A percentile compares a stretch with the other conserved stretches of the same genome.
These are phyloP conservation scores for Augochlora pura DNA, from an alignment of 1,140 invertebrate genomes.

Conservation along the genomic window DNA sequence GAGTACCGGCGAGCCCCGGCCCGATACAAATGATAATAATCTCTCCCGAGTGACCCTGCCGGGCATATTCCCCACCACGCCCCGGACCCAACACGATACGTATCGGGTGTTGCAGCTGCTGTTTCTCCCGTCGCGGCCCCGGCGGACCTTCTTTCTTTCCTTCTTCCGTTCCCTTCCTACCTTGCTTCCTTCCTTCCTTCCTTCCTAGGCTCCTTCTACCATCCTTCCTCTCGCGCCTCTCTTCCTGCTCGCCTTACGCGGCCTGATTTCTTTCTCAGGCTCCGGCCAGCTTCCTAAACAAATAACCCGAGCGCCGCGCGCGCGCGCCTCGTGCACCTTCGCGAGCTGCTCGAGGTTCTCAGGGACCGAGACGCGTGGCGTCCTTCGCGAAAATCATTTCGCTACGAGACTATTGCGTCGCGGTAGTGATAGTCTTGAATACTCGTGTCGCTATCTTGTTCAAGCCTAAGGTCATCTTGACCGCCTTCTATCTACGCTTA, in stretches of 20 bases:
- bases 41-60: slow-evolving; percentile 72
- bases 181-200: slow-evolving; percentile 62
- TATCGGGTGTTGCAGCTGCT: slow-evolving; percentile 79
- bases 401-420: too few relatives aligned
- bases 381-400: not conserved
- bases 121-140: slow-evolving; percentile 68
- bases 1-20: slow-evolving; percentile 36
- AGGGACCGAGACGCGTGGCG: too few relatives aligned
- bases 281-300: slow-evolving; percentile 54
- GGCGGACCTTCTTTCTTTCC: slow-evolving; percentile 65
- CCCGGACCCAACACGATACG: slow-evolving; percentile 68
- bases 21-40: slow-evolving; percentile 74
- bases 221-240: slow-evolving; percentile 11
- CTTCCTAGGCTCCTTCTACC: slow-evolving; percentile 35
- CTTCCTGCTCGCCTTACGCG: slow-evolving; percentile 40
- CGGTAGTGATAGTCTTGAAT: too few relatives aligned
- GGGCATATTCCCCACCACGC: slow-evolving; percentile 65
- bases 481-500: too few relatives aligned
- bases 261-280: slow-evolving; percentile 43
- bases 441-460: too few relatives aligned
- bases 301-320: slow-evolving; percentile 27
- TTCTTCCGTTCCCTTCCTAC: slow-evolving; percentile 31
- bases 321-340: too few relatives aligned
- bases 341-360: too few relatives aligned
- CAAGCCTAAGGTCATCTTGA: too few relatives aligned